Percentiles rank a stretch among this genome's conserved stretches.
phyloP scores from a whole-genome alignment of 2,888 invertebrate species.

The Drosophila histrio region DNA sequence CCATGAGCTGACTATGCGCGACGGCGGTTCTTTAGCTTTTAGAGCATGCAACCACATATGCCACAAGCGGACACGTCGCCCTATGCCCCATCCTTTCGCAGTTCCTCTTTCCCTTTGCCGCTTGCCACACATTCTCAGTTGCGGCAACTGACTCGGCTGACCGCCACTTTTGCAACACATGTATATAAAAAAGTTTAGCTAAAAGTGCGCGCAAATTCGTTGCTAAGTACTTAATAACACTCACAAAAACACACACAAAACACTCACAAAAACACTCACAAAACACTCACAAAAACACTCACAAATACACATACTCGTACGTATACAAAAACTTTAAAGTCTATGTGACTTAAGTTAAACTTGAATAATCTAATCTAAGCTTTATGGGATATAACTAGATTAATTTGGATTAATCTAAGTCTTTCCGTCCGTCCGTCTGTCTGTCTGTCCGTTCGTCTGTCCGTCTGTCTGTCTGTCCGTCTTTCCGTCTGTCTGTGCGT shows the following conservation, averaged over 20 bases:
- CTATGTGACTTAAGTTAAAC: background rate
- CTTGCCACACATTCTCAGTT: slow-evolving; percentile 1
- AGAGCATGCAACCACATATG: slow-evolving; percentile 60
- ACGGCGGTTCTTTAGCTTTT: slow-evolving; percentile 64
- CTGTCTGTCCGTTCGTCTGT: no score
- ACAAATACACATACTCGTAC: background rate
- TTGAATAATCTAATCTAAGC: background rate
- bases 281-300: background rate
- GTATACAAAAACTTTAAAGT: background rate
- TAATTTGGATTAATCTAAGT: no score
- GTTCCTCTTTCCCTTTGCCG: slow-evolving; percentile 1
- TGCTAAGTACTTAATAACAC: slow-evolving; percentile 42
- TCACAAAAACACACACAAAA: background rate
- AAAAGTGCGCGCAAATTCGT: slow-evolving; percentile 34
- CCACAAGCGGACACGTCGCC: slow-evolving; percentile 31
- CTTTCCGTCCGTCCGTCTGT: no score
- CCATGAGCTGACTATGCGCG: background rate
- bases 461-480: no score
- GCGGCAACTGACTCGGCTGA: slow-evolving; percentile 37
- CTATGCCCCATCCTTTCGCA: background rate
- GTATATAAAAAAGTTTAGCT: slow-evolving; percentile 29
- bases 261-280: background rate
- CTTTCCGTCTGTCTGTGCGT: no score
- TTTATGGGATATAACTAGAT: no score
- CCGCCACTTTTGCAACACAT: slow-evolving; percentile 51